Evolutionary conservation across 37 sponge, comb jelly and placozoan species (phyloP), one percentile per base, ranked within the genome.

Genomic region (Agelas oroides): DNA sequence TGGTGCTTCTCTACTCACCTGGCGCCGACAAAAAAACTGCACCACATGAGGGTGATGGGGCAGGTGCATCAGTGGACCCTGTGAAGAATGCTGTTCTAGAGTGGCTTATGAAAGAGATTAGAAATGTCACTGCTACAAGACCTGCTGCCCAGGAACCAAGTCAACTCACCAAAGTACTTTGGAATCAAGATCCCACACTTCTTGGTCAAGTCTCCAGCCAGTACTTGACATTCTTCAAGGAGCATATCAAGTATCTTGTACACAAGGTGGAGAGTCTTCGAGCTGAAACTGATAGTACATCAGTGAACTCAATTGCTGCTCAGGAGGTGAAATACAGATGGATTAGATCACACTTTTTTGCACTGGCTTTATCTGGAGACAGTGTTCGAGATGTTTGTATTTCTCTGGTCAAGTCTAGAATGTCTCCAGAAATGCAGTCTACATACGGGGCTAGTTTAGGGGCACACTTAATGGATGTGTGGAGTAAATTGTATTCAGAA

Each of bases 191-290:
- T 24, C 73, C 20, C 63, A 27, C 60, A 31, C 52, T 85, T n/a
- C 32, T 86, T 53, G 72, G 80, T 54, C 34, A 38, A 17, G 73
- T 78, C 5, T 78, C 87, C 0, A 40, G 18, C 46, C 55, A 27
- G n/a, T 40, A 71, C 39, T 53, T 73, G 25, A n/a, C 60, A 28
- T 79, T 86, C 64, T 86, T 78, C 37, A 63, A 70, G 31, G 54
- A 58, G 25, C 65, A 79, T 30, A 27, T 79, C 52, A 78, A 72
- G 64, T 72, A 54, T 33, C 71, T 86, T 20, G 64, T 32, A 5
- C n/a, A 19, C 54, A 31, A 71, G 57, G 38, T 32, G 0, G 38
- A 86, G 34, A 5, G 31, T 33, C 38, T 86, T 13, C 52, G 23
- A 28, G 75, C 25, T 37, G 62, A 56, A 33, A 27, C 17, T 32